Percentiles rank a stretch among this genome's conserved stretches.
These are phyloP conservation scores for Rhinoraja longicauda DNA, from an alignment of 2,797 vertebrate genomes.

Conservation along the genomic window DNA sequence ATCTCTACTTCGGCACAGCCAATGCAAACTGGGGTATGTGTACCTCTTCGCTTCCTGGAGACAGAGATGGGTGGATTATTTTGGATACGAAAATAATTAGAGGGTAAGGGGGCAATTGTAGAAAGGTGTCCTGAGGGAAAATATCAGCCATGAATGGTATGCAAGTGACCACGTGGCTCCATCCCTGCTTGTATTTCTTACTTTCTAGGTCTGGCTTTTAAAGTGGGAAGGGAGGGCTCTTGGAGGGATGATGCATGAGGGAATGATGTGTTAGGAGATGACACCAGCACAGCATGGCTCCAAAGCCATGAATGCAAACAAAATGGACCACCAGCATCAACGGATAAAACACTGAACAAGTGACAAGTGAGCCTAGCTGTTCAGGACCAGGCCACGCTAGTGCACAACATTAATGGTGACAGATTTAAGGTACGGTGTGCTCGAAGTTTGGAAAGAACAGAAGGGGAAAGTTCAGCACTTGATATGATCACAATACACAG, in stretches of 20 bases:
- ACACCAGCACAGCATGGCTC: neutral
- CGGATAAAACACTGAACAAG: neutral
- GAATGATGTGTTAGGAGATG: neutral
- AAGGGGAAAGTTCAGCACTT: slow-evolving; percentile 14
- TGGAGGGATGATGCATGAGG: neutral
- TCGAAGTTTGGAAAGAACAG: neutral
- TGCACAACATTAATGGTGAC: neutral
- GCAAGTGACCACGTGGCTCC: too few species aligned
- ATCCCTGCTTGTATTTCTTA: too few species aligned
- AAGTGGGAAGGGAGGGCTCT: neutral
- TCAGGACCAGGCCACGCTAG: neutral
- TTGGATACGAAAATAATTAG: too few species aligned
- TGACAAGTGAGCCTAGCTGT: neutral
- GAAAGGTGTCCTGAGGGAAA: too few species aligned
- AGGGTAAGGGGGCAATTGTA: too few species aligned
- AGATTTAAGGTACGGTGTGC: neutral
- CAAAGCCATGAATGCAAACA: neutral
- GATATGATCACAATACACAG: slow-evolving; percentile 21
- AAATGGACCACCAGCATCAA: neutral
- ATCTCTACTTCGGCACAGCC: too few species aligned
- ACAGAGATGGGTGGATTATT: too few species aligned
- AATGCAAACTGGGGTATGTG: too few species aligned
- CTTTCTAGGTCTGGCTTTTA: neutral
- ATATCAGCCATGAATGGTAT: too few species aligned
- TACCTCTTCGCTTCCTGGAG: too few species aligned